Conservation (phyloP, 37 sponge, comb jelly and placozoan species). For the Lycopodina hypogea region DNA sequence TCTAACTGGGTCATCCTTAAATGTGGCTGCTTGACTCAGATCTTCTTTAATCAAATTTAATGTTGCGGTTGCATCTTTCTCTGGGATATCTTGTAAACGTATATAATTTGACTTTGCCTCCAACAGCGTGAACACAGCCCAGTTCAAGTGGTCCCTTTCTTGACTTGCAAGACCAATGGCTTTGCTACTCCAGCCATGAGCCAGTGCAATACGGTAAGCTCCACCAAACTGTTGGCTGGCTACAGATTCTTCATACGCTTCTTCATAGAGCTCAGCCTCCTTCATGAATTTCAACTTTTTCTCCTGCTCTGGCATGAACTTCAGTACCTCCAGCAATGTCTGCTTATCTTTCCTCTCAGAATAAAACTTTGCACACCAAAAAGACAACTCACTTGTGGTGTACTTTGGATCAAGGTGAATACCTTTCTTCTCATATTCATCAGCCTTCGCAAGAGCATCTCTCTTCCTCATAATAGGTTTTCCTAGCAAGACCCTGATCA, state of each 20-base stretch:
- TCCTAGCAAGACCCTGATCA: conserved; percentile 17
- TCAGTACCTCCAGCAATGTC: conserved; percentile 24
- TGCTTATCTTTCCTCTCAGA: conserved; percentile 24
- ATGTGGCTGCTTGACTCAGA: not conserved
- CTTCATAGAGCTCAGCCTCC: conserved; percentile 19
- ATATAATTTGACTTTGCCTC: not conserved
- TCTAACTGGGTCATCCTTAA: not conserved
- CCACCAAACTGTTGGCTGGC: not conserved
- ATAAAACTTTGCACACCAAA: conserved; percentile 51
- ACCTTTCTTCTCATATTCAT: conserved; percentile 18
- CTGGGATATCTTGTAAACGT: not conserved
- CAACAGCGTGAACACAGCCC: conserved; percentile 13
- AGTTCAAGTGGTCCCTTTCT: not conserved
- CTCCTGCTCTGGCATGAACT: conserved; percentile 34
- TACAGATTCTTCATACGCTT: conserved; percentile 22
- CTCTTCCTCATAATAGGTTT: conserved; percentile 13
- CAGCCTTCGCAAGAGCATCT: conserved; percentile 42
- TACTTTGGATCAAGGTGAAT: conserved; percentile 4
- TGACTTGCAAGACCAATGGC: conserved; percentile 9
- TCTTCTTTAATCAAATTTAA: not conserved
- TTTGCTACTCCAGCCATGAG: conserved; percentile 19
- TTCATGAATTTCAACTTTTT: conserved; percentile 40
- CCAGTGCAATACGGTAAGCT: conserved; percentile 30
- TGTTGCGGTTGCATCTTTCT: not conserved
- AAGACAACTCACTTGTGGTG: conserved; percentile 28